A percentile compares a stretch with the other conserved stretches of the same genome.
These are phyloP conservation scores for Athalia cordata DNA, from an alignment of 2,888 invertebrate species.

Conservation along the genomic window DNA sequence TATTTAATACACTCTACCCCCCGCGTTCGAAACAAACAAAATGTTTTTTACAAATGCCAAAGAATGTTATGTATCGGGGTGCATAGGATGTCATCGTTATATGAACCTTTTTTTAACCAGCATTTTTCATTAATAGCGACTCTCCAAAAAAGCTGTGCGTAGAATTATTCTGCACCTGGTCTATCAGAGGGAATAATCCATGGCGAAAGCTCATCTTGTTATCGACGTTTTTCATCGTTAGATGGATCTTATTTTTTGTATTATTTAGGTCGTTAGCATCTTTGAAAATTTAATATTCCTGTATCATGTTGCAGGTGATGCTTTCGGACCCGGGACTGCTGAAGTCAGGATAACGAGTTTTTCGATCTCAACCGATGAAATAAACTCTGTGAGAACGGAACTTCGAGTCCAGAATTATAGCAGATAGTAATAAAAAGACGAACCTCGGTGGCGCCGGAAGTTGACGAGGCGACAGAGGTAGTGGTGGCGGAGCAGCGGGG, in stretches of 20 bases:
- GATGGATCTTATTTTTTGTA: not conserved
- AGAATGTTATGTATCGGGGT: too few relatives aligned
- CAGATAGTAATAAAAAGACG: conserved; percentile 29
- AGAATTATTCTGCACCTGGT: not conserved
- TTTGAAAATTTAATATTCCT: conserved; percentile 59
- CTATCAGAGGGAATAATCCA: not conserved
- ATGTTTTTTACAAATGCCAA: too few relatives aligned
- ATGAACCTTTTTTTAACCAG: too few relatives aligned
- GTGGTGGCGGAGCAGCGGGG: conserved; percentile 72
- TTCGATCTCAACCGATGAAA: too few relatives aligned
- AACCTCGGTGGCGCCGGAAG: conserved; percentile 61
- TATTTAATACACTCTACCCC: too few relatives aligned
- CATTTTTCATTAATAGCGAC: too few relatives aligned
- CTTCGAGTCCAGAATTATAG: not conserved
- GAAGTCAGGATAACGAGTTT: conserved; percentile 57
- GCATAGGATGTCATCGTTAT: too few relatives aligned
- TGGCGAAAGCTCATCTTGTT: not conserved
- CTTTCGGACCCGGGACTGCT: conserved; percentile 41
- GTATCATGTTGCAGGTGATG: conserved; percentile 65
- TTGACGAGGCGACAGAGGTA: conserved; percentile 70
- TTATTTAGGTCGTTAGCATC: conserved; percentile 26
- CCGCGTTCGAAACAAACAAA: too few relatives aligned
- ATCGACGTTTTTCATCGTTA: conserved; percentile 15
- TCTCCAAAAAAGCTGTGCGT: too few relatives aligned
- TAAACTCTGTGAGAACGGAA: too few relatives aligned